Percentiles rank a stretch among this genome's conserved stretches.
These are phyloP conservation scores for Melanotaenia pygmaea DNA, from an alignment of 2,797 vertebrate genomes.

Conservation along the genomic window DNA sequence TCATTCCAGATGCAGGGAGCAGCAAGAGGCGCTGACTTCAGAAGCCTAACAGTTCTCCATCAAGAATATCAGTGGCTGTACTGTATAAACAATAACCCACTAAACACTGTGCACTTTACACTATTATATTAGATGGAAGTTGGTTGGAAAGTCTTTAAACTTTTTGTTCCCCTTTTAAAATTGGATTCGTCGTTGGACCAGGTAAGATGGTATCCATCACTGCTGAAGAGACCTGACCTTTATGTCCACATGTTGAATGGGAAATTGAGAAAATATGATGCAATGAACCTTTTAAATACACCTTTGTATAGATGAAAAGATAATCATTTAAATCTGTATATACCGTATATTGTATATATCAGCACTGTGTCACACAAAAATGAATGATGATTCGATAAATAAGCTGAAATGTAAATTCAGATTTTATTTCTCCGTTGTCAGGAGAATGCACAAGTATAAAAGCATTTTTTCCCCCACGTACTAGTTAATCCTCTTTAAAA, in stretches of 20 bases:
- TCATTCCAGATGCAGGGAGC: constrained; percentile 56
- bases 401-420: constrained; percentile 26
- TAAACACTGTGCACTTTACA: constrained; percentile 25
- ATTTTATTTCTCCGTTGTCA: constrained; percentile 68
- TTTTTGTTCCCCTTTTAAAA: neutral
- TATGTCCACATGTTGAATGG: neutral
- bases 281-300: constrained; percentile 35
- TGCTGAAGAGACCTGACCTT: neutral
- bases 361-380: constrained; percentile 15
- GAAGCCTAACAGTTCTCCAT: constrained; percentile 43
- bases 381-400: constrained; percentile 46
- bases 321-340: neutral
- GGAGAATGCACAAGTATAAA: constrained; percentile 62
- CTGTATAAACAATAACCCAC: neutral
- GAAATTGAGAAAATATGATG: neutral
- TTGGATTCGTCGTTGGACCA: neutral
- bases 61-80: neutral
- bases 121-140: neutral
- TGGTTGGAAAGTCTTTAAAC: neutral
- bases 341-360: neutral
- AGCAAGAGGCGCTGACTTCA: constrained; percentile 54
- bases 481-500: constrained; percentile 37
- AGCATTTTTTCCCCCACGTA: constrained; percentile 14
- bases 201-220: neutral
- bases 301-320: constrained; percentile 6